Base-by-base conservation (phyloP, 2,888 invertebrate genomes). In the Euphydryas editha region DNA sequence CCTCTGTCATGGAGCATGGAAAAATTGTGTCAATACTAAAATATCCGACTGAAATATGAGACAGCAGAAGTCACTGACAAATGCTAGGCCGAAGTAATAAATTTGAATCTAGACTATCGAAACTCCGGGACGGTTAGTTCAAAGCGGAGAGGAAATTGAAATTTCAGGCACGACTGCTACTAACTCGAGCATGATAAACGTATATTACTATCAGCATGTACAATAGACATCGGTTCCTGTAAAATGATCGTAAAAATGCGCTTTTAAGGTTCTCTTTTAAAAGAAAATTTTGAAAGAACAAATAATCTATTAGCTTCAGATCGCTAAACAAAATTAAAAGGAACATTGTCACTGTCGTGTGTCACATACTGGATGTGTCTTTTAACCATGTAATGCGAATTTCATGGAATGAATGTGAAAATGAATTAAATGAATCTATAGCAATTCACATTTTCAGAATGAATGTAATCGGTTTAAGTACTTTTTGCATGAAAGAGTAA, bases 141-240 rank as follows among this genome's bases (percentile, higher is more conserved):
- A 73, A 68, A 72, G 72, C 56, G 59, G 44, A 46, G 56, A 65
- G 68, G 72, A 75, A 76, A 76, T 76, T 75, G 75, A 73, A 75
- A 75, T 75, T 77, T 73, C 72, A 71, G 69, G 75, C 73, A 70
- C 74, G 72, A 69, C 69, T 71, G 73, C 68, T 59, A 58, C 51
- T 69, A 68, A 59, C 59, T 71, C 70, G 58, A 61, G 60, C 68
- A 55, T 60, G 51, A 57, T 56, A 42, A 8, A 56, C 30, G 17
- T 13, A 30, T 36, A 36, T 54, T 30, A 17, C 54, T 24, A 18
- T 10, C 6, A 49, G 49, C n/a, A 3, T 8, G 42, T 18, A 54
- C 36, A 54, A 54, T 54, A n/a, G 36, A 21, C 54, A 54, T 17
- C 54, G 54, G 36, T 54, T 54, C 51, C n/a, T 54, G 36, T 30